Evolutionary conservation across 2,797 vertebrate species (phyloP).

Genomic region (Oreochromis grahami): DNA sequence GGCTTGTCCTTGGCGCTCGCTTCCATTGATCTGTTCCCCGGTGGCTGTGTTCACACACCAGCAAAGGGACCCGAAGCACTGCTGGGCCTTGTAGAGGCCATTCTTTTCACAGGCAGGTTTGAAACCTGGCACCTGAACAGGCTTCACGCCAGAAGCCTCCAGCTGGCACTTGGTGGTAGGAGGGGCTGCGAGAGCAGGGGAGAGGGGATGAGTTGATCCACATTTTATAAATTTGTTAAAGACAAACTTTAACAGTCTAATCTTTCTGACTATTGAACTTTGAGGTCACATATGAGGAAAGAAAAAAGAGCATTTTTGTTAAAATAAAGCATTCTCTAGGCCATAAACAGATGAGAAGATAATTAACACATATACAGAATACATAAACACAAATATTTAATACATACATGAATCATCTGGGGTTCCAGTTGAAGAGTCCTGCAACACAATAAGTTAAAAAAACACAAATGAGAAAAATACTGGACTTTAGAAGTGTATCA

Average conservation of each 20-base stretch:
- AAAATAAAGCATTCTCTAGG: not conserved
- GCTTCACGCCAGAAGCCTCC: constrained; percentile 50
- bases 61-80: constrained; percentile 80
- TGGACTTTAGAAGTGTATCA: not conserved
- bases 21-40: constrained; percentile 68
- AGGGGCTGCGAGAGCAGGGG: constrained; percentile 15
- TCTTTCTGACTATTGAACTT: not conserved
- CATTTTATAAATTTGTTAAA: not conserved
- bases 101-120: constrained; percentile 77
- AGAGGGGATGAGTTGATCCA: not conserved
- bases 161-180: constrained; percentile 76
- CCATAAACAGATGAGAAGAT: not conserved
- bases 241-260: not conserved
- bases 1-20: not conserved
- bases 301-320: not conserved
- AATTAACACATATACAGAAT: not conserved
- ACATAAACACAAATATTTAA: not conserved
- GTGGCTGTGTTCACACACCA: constrained; percentile 85
- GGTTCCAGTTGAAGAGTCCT: constrained; percentile 23
- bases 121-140: constrained; percentile 50
- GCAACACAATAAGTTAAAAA: constrained; percentile 13
- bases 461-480: not conserved
- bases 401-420: constrained; percentile 10
- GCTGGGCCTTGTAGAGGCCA: constrained; percentile 79
- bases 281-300: not conserved